phyloP scores from a whole-genome alignment of 2,888 invertebrate species.

The Drosophila gaucha region DNA sequence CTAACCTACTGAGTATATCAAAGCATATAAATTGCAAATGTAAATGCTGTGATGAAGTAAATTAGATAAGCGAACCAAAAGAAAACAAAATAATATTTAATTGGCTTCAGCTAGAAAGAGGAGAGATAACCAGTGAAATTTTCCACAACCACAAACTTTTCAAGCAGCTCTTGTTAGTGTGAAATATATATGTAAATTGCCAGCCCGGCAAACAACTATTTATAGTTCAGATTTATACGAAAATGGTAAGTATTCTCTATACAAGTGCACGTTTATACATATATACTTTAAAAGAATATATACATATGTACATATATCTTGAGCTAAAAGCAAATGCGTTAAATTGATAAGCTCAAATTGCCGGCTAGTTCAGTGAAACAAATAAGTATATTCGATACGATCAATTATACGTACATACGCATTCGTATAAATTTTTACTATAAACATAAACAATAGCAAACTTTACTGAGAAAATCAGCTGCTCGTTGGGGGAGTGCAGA shows the following conservation, averaged over 20 bases:
- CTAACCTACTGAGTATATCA: conserved; percentile 8
- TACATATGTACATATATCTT: neutral
- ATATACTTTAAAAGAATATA: neutral
- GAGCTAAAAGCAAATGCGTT: neutral
- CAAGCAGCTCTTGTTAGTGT: conserved; percentile 34
- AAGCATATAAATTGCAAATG: conserved; percentile 22
- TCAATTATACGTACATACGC: neutral
- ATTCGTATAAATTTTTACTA: neutral
- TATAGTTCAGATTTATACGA: conserved; percentile 62
- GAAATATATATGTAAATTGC: conserved; percentile 29
- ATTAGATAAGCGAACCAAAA: conserved; percentile 14
- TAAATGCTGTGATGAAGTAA: conserved; percentile 5
- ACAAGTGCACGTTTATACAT: conserved; percentile 6
- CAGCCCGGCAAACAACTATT: conserved; percentile 55
- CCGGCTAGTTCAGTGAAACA: neutral
- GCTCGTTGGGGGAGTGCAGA: conserved; percentile 10
- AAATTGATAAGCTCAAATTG: neutral
- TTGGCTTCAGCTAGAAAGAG: neutral
- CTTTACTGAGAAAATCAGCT: conserved; percentile 13
- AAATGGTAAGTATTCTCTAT: conserved; percentile 69
- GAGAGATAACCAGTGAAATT: neutral
- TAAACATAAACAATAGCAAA: conserved; percentile 17
- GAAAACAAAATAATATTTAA: neutral
- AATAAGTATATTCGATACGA: neutral
- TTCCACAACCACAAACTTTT: conserved; percentile 46